phyloP scores from a whole-genome alignment of 1,140 invertebrate genomes.

The Ericerus pela region DNA sequence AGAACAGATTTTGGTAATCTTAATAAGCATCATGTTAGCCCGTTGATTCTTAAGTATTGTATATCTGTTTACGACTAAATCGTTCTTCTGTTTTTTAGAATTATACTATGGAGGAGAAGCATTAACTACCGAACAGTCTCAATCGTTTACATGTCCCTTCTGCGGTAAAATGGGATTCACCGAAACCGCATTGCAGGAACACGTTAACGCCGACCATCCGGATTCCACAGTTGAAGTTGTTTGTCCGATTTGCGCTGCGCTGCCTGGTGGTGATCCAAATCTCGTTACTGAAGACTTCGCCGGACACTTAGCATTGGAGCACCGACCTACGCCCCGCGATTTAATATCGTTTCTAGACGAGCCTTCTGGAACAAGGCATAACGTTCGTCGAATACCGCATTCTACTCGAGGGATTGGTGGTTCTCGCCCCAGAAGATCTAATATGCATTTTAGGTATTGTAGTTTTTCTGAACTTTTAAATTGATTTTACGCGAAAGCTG shows the following conservation, averaged over 20 bases:
- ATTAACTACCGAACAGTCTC: constrained; percentile 69
- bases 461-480: too few relatives aligned
- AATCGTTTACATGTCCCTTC: constrained; percentile 92
- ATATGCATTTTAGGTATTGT: constrained; percentile 7
- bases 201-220: constrained; percentile 75
- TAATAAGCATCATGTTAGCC: neutral
- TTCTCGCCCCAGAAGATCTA: constrained; percentile 52
- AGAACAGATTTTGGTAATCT: constrained; percentile 83
- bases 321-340: constrained; percentile 57
- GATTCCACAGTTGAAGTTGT: constrained; percentile 79
- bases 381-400: constrained; percentile 71
- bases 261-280: constrained; percentile 92
- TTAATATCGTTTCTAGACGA: constrained; percentile 81
- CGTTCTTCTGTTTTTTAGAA: constrained; percentile 43
- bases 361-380: constrained; percentile 62
- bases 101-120: constrained; percentile 90
- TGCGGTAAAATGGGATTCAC: constrained; percentile 93
- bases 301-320: constrained; percentile 86
- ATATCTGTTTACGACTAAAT: neutral
- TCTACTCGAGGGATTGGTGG: constrained; percentile 47
- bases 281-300: constrained; percentile 95
- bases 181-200: constrained; percentile 78
- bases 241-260: constrained; percentile 89
- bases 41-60: neutral
- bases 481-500: too few relatives aligned